Conservation (phyloP, 2,888 invertebrate species). For the Periphyllus acericola region DNA sequence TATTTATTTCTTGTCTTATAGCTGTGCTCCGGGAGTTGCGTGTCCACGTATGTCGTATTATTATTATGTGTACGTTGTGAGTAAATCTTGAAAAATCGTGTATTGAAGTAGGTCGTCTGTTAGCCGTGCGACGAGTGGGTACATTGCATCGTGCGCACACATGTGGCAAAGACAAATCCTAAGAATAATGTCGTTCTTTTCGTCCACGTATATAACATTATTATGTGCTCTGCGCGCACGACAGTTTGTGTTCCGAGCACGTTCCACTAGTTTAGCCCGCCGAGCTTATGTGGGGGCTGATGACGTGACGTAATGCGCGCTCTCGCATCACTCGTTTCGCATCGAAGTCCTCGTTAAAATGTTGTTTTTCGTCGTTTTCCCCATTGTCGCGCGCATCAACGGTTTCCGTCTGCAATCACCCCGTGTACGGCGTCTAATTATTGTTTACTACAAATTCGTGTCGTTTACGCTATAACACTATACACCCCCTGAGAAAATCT, state of each 20-base stretch:
- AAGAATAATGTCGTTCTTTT: conserved; percentile 28
- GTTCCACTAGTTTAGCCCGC: conserved; percentile 10
- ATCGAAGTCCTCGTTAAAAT: background rate
- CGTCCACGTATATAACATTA: conserved; percentile 1
- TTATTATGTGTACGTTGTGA: background rate
- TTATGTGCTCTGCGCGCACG: background rate
- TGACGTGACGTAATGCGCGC: background rate
- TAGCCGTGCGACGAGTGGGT: background rate
- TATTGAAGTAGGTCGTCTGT: conserved; percentile 33
- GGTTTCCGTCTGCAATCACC: background rate
- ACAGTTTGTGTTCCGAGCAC: conserved; percentile 29
- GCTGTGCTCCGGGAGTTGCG: too few species aligned
- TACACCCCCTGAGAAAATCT: background rate
- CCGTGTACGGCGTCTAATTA: too few species aligned
- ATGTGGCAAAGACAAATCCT: conserved; percentile 16
- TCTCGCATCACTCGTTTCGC: background rate
- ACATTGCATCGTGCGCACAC: background rate
- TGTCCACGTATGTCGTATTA: background rate
- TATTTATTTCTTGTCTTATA: too few species aligned
- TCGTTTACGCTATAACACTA: too few species aligned
- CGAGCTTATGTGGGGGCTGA: background rate
- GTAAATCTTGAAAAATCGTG: conserved; percentile 7
- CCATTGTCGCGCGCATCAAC: background rate
- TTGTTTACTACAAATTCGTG: too few species aligned
- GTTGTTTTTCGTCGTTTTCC: background rate